Evolutionary conservation across 2,888 invertebrate genomes (phyloP).

Genomic region (Hecatera dysodea): DNA sequence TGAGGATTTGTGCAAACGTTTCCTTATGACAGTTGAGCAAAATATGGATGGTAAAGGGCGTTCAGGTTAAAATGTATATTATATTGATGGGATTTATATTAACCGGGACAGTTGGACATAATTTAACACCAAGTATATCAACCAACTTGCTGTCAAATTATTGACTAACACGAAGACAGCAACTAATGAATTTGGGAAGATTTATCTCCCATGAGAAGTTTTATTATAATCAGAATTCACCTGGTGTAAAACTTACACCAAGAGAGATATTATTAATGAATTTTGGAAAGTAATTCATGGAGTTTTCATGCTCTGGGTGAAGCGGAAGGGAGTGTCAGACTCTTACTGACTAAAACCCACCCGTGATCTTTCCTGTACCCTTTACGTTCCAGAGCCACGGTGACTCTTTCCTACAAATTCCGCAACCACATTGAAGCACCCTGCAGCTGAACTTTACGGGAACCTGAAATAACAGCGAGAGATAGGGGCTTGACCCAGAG

Average conservation of each 20-base stretch:
- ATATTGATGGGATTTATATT: not conserved
- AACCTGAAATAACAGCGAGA: constrained; percentile 37
- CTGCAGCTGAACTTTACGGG: constrained; percentile 12
- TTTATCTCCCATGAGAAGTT: not conserved
- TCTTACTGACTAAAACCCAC: too few relatives aligned
- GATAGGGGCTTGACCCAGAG: constrained; percentile 37
- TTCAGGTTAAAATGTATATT: not conserved
- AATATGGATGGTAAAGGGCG: constrained; percentile 2
- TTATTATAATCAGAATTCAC: not conserved
- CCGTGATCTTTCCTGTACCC: too few relatives aligned
- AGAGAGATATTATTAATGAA: too few relatives aligned
- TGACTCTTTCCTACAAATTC: too few relatives aligned
- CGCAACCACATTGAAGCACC: constrained; percentile 9
- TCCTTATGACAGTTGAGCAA: constrained; percentile 42
- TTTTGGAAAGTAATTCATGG: too few relatives aligned
- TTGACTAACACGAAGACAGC: not conserved
- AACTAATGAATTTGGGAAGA: not conserved
- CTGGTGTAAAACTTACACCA: too few relatives aligned
- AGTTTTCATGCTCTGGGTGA: too few relatives aligned
- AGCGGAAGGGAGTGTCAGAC: too few relatives aligned
- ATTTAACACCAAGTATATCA: not conserved
- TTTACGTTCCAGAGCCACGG: too few relatives aligned
- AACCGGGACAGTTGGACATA: too few relatives aligned
- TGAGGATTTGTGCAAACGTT: constrained; percentile 47
- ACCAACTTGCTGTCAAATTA: not conserved